A percentile compares a stretch with the other conserved stretches of the same genome.
Conservation (phyloP, 37 sponge, comb jelly and placozoan genomes). For the Cliona cf. orientalis region DNA sequence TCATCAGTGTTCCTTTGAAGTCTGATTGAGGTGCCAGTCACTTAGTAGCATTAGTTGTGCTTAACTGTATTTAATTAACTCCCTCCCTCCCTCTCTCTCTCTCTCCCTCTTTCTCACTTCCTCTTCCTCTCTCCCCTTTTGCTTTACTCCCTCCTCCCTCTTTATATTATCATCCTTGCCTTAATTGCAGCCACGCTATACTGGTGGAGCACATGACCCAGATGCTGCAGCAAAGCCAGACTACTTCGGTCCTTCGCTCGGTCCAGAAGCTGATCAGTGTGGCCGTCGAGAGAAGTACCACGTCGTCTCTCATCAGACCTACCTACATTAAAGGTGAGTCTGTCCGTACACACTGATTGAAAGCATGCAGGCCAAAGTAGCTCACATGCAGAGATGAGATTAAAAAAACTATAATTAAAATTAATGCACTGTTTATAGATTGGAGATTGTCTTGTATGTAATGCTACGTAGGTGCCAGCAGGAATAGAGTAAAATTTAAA, state of each 20-base stretch:
- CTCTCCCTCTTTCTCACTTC: neutral
- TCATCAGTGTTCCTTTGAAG: no score
- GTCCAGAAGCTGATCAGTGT: slow-evolving; percentile 60
- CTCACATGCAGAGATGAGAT: no score
- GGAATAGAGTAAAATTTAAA: no score
- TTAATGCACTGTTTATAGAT: no score
- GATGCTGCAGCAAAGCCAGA: slow-evolving; percentile 59
- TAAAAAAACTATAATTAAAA: no score
- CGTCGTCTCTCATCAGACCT: slow-evolving; percentile 9
- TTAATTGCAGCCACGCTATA: slow-evolving; percentile 56
- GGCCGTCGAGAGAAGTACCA: slow-evolving; percentile 22
- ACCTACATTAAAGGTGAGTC: slow-evolving; percentile 49
- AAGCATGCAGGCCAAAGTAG: neutral
- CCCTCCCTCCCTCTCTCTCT: neutral
- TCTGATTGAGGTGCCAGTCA: no score
- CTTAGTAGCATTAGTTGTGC: no score
- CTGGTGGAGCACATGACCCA: slow-evolving; percentile 61
- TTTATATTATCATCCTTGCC: neutral
- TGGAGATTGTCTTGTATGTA: no score
- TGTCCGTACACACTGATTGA: neutral
- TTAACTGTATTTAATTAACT: no score
- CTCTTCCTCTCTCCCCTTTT: neutral
- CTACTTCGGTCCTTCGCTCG: slow-evolving; percentile 16
- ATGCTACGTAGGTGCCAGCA: no score
- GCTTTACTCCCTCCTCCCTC: neutral